Evolutionary conservation across 2,888 invertebrate species (phyloP).

Genomic region (Terebella lapidaria): DNA sequence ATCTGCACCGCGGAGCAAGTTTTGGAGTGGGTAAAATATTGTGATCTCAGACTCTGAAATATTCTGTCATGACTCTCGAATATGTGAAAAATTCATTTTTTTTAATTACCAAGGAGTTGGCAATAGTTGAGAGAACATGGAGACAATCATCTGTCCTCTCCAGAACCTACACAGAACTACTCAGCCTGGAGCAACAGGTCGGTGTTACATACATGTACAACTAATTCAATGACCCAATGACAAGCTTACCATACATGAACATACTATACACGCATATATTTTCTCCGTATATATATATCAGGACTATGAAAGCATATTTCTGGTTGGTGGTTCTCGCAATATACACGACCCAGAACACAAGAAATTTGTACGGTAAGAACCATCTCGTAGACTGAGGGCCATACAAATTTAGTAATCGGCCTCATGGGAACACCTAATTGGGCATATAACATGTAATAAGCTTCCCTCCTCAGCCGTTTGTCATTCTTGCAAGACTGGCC

Average conservation of each 20-base stretch:
- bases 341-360: not conserved
- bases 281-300: no score
- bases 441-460: not conserved
- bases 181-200: not conserved
- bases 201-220: no score
- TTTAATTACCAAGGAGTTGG: not conserved
- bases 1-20: not conserved
- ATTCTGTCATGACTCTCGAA: not conserved
- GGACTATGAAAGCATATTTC: not conserved
- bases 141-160: not conserved
- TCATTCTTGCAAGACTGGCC: not conserved
- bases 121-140: not conserved
- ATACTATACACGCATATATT: no score
- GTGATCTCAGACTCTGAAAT: not conserved
- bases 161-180: not conserved
- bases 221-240: no score
- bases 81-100: no score
- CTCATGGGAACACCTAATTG: no score
- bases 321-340: not conserved
- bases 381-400: no score
- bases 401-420: no score
- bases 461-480: not conserved
- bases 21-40: not conserved
- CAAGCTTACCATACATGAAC: no score
- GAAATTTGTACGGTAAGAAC: not conserved